These are phyloP conservation scores for Montifringilla adamsi DNA, from an alignment of 2,113 vertebrate species.

Conservation along the genomic window DNA sequence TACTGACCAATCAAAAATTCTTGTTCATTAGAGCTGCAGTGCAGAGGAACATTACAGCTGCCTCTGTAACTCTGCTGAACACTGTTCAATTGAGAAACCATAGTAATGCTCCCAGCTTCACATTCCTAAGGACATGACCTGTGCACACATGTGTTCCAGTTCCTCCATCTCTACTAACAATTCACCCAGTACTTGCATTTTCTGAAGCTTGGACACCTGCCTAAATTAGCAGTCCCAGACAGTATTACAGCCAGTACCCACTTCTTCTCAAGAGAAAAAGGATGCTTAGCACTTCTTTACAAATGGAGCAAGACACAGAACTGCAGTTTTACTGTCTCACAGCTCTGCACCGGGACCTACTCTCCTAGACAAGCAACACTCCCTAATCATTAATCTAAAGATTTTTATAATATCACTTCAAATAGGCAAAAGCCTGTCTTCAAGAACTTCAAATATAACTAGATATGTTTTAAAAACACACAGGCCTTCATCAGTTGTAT, in stretches of 20 bases:
- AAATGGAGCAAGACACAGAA: background rate
- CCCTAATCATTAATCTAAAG: background rate
- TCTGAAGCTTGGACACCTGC: background rate
- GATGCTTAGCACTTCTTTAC: background rate
- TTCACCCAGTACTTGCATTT: background rate
- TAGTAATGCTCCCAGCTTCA: background rate
- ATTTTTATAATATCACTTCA: background rate
- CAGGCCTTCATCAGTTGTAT: background rate
- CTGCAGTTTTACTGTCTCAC: background rate
- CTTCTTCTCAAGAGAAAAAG: background rate
- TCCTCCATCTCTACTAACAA: background rate
- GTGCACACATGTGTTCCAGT: background rate
- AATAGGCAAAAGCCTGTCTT: background rate
- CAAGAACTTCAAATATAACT: background rate
- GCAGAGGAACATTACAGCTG: background rate
- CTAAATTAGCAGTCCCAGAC: background rate
- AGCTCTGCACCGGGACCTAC: background rate
- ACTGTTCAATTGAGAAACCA: background rate
- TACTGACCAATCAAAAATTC: background rate
- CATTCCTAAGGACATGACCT: background rate
- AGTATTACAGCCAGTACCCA: background rate
- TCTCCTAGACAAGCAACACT: background rate
- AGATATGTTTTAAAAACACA: background rate
- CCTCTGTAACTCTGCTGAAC: background rate
- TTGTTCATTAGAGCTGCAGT: background rate